Percentiles rank a stretch among this genome's conserved stretches.
These are phyloP conservation scores for Sparus aurata DNA, from an alignment of 2,797 vertebrate species.

Conservation along the genomic window DNA sequence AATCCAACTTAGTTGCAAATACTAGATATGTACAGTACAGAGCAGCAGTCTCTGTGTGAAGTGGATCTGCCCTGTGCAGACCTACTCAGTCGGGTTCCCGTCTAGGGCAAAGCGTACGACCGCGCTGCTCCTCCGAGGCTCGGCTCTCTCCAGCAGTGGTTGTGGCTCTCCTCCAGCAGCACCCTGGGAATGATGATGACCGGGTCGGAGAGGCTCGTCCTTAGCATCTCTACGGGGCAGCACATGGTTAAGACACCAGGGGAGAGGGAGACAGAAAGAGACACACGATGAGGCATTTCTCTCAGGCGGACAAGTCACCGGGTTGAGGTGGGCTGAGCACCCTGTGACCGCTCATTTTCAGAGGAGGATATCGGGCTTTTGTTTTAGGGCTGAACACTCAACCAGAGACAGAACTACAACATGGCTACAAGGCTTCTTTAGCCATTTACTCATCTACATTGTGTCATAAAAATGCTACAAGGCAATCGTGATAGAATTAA, in stretches of 20 bases:
- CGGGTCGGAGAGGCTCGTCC: slow-evolving; percentile 84
- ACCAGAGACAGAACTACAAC: not conserved
- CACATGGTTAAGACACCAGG: slow-evolving; percentile 77
- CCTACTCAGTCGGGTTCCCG: slow-evolving; percentile 81
- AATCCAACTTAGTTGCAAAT: slow-evolving; percentile 63
- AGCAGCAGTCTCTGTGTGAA: slow-evolving; percentile 59
- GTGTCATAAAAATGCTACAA: slow-evolving; percentile 15
- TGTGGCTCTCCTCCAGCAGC: slow-evolving; percentile 86
- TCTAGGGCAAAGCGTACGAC: slow-evolving; percentile 86
- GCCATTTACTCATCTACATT: slow-evolving; percentile 8
- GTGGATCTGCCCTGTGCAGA: slow-evolving; percentile 23
- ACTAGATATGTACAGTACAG: slow-evolving; percentile 80
- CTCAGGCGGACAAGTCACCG: slow-evolving; percentile 43
- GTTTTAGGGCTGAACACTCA: not conserved
- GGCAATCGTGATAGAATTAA: not conserved
- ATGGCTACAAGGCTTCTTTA: not conserved
- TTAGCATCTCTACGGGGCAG: slow-evolving; percentile 86
- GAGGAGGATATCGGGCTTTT: slow-evolving; percentile 1
- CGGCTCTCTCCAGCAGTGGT: slow-evolving; percentile 79
- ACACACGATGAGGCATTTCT: slow-evolving; percentile 78
- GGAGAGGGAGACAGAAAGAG: slow-evolving; percentile 69
- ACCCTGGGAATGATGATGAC: slow-evolving; percentile 88
- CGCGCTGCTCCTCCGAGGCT: slow-evolving; percentile 76
- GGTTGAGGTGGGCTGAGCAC: slow-evolving; percentile 65
- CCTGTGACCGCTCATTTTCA: slow-evolving; percentile 79